Evolutionary conservation across 2,888 invertebrate species (phyloP).

Genomic region (Heliconius hortense): DNA sequence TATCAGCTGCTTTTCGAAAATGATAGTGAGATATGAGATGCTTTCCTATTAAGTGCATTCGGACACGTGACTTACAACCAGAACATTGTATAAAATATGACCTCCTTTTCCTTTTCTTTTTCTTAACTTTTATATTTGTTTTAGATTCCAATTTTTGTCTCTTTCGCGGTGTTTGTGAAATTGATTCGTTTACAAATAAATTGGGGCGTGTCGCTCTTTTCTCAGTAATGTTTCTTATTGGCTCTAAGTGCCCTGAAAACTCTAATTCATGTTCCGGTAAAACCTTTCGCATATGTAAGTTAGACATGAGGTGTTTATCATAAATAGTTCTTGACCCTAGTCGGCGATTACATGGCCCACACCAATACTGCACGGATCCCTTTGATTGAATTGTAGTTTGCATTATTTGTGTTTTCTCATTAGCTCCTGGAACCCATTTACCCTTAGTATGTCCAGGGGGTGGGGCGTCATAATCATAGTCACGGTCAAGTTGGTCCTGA

Average conservation of each 20-base stretch:
- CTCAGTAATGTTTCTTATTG: constrained; percentile 53
- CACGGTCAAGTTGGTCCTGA: constrained; percentile 76
- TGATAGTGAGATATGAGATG: constrained; percentile 94
- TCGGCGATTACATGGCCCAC: constrained; percentile 89
- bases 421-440: constrained; percentile 90
- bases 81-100: constrained; percentile 85
- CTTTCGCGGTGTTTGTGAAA: constrained; percentile 53
- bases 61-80: constrained; percentile 87
- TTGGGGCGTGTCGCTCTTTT: constrained; percentile 68
- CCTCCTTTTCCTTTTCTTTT: constrained; percentile 79
- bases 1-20: constrained; percentile 86
- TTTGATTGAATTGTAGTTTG: constrained; percentile 76
- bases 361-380: constrained; percentile 87
- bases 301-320: constrained; percentile 88
- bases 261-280: constrained; percentile 87
- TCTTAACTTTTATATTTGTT: constrained; percentile 52
- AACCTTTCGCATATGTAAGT: constrained; percentile 86
- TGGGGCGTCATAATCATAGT: constrained; percentile 81
- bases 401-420: constrained; percentile 79
- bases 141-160: constrained; percentile 49
- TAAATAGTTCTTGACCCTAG: constrained; percentile 88
- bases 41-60: constrained; percentile 87
- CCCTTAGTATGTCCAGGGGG: constrained; percentile 88
- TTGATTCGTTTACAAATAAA: constrained; percentile 62
- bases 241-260: constrained; percentile 75